phyloP scores from a whole-genome alignment of 2,888 invertebrate species.

The Drosophila kanekoi region DNA sequence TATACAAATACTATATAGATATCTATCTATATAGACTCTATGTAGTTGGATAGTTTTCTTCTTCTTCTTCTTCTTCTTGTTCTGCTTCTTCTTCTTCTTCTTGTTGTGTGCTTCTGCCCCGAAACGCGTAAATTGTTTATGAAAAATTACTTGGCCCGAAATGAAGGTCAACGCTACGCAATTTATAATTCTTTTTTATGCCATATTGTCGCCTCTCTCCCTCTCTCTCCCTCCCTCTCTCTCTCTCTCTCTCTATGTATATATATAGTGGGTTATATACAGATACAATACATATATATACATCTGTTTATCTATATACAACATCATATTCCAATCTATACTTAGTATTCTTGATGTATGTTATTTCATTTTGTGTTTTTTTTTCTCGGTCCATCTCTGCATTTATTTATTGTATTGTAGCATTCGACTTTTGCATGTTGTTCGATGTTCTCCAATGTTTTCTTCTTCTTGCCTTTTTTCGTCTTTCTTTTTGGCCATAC shows the following conservation, averaged over 20 bases:
- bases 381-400: slow-evolving; percentile 51
- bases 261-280: slow-evolving; percentile 1
- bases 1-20: slow-evolving; percentile 2
- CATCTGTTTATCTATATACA: slow-evolving; percentile 8
- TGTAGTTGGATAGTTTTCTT: slow-evolving; percentile 16
- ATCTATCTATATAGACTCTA: slow-evolving; percentile 9
- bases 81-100: too few relatives aligned
- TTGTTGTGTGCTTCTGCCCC: slow-evolving; percentile 22
- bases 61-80: too few relatives aligned
- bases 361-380: slow-evolving; percentile 37
- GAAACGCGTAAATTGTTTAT: slow-evolving; percentile 80
- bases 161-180: slow-evolving; percentile 80
- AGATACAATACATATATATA: neutral
- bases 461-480: slow-evolving; percentile 11
- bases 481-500: slow-evolving; percentile 17
- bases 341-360: slow-evolving; percentile 39
- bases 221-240: too few relatives aligned
- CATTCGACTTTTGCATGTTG: slow-evolving; percentile 51
- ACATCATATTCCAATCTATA: slow-evolving; percentile 36
- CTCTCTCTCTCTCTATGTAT: slow-evolving; percentile 7
- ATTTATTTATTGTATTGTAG: slow-evolving; percentile 68
- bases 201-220: slow-evolving; percentile 47
- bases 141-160: slow-evolving; percentile 79
- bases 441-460: slow-evolving; percentile 32
- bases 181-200: slow-evolving; percentile 80